A percentile compares a stretch with the other conserved stretches of the same genome.
Conservation (phyloP, 2,797 vertebrate genomes). For the Sphenodon punctatus region DNA sequence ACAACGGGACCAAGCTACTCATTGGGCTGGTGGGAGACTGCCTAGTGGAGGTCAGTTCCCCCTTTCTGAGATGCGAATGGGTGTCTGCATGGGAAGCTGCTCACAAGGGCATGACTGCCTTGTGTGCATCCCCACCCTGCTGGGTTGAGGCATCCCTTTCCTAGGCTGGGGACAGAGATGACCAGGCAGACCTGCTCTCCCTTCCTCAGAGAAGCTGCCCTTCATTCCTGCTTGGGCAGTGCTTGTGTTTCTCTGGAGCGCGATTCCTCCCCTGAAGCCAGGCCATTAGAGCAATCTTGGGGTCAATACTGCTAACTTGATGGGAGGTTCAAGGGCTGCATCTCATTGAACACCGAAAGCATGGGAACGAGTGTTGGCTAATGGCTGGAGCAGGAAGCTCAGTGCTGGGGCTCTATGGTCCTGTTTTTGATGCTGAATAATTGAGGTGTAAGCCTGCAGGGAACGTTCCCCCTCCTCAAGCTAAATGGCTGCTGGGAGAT, state of each 20-base stretch:
- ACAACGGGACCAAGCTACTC: constrained; percentile 81
- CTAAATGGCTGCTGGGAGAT: not conserved
- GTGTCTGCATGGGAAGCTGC: not conserved
- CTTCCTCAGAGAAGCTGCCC: not conserved
- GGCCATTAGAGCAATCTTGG: not conserved
- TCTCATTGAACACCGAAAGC: too few species aligned
- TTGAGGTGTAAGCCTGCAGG: too few species aligned
- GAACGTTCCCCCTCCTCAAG: too few species aligned
- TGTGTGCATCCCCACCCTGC: not conserved
- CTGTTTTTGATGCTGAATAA: not conserved
- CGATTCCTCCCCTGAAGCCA: not conserved
- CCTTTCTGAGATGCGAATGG: not conserved
- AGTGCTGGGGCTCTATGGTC: not conserved
- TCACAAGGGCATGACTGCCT: not conserved
- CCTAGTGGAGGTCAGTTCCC: constrained; percentile 87
- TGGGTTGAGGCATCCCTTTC: not conserved
- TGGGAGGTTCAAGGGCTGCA: not conserved
- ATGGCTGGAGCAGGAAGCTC: not conserved
- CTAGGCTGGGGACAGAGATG: not conserved
- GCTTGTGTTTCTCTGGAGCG: not conserved
- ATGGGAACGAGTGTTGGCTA: not conserved
- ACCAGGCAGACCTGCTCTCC: not conserved
- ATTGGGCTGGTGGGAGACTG: constrained; percentile 91
- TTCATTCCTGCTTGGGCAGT: not conserved
- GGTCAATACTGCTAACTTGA: not conserved